Evolutionary conservation across 2,888 invertebrate species (phyloP).

Genomic region (Dicyrtomina minuta): DNA sequence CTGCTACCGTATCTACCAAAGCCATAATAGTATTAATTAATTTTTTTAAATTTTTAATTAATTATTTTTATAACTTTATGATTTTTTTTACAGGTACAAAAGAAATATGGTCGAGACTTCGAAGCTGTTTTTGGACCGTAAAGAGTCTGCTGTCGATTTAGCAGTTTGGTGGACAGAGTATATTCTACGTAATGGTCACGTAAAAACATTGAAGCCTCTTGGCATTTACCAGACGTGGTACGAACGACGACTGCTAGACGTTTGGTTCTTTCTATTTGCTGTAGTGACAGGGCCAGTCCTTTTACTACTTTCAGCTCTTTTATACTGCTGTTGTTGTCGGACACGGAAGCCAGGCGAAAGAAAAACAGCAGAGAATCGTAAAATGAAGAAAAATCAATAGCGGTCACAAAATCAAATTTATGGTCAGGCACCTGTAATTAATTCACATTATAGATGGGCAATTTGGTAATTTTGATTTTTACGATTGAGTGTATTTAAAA

Average conservation of each 20-base stretch:
- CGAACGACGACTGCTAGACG: constrained; percentile 13
- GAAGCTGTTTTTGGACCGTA: constrained; percentile 16
- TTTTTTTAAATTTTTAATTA: neutral
- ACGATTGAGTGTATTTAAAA: too few species aligned
- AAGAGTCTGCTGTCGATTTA: constrained; percentile 5
- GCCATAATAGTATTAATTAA: neutral
- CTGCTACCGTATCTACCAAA: too few species aligned
- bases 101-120: constrained; percentile 10
- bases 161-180: constrained; percentile 32
- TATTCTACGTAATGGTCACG: constrained; percentile 10
- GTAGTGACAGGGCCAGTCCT: neutral
- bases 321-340: neutral
- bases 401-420: too few species aligned
- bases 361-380: neutral
- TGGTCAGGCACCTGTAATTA: too few species aligned
- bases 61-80: too few species aligned
- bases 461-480: too few species aligned
- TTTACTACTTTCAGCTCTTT: neutral
- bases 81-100: constrained; percentile 25
- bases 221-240: constrained; percentile 21
- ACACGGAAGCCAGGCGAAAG: neutral
- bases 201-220: neutral
- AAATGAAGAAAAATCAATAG: neutral
- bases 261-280: constrained; percentile 8
- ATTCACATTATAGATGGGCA: too few species aligned